Percentiles rank a stretch among this genome's conserved stretches.
Evolutionary conservation across 2,797 vertebrate species (phyloP).

Genomic region (Neopelma chrysocephalum): DNA sequence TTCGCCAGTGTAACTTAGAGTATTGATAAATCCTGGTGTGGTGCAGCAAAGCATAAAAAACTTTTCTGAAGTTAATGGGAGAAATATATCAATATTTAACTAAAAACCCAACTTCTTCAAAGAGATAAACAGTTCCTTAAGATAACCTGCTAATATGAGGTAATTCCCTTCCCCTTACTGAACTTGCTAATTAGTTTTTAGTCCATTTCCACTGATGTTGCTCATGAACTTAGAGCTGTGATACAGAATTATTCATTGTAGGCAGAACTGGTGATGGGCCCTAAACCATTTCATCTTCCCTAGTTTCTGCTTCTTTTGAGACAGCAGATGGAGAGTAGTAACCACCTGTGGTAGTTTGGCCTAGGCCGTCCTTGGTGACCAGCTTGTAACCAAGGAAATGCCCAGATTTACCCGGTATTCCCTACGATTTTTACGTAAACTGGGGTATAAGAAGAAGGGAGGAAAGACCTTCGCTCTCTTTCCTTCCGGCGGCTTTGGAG

Average conservation of each 20-base stretch:
- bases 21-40: neutral
- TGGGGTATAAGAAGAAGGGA: too few relatives aligned
- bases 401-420: too few relatives aligned
- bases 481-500: too few relatives aligned
- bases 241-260: neutral
- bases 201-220: neutral
- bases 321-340: neutral
- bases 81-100: neutral
- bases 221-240: neutral
- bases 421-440: too few relatives aligned
- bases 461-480: too few relatives aligned
- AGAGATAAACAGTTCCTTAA: neutral
- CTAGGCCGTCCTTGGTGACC: too few relatives aligned
- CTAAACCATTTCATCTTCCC: neutral
- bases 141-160: neutral
- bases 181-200: neutral
- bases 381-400: too few relatives aligned
- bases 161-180: neutral
- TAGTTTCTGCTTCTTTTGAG: conserved; percentile 23
- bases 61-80: neutral
- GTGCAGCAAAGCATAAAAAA: neutral
- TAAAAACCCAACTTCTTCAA: neutral
- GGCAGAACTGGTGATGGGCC: neutral
- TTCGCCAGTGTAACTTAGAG: neutral
- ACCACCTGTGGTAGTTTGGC: too few relatives aligned